Conservation (phyloP, 2,113 vertebrate species). For the Prunella fulvescens region DNA sequence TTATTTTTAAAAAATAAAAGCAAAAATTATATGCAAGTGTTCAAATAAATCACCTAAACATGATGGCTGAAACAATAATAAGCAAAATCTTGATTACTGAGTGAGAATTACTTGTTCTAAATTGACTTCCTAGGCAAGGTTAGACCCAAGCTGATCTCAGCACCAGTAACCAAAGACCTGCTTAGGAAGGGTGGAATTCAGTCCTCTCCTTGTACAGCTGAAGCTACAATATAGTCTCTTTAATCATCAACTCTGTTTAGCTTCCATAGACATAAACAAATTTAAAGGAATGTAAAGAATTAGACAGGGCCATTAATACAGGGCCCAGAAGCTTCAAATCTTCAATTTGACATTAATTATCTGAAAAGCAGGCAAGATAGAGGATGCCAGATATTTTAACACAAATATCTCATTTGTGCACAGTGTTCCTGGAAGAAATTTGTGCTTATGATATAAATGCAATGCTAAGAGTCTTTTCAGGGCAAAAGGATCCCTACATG, state of each 20-base stretch:
- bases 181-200: neutral
- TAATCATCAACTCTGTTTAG: neutral
- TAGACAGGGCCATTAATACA: neutral
- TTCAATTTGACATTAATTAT: neutral
- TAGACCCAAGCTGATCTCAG: neutral
- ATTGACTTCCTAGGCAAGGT: neutral
- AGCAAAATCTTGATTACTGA: neutral
- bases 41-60: neutral
- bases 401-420: neutral
- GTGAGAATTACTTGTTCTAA: neutral
- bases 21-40: neutral
- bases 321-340: neutral
- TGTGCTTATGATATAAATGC: neutral
- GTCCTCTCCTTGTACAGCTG: neutral
- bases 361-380: neutral
- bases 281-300: conserved; percentile 27
- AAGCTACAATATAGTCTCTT: neutral
- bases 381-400: neutral
- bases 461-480: neutral
- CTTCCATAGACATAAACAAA: neutral
- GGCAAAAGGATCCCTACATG: neutral
- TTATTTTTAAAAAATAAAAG: neutral
- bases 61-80: neutral
- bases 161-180: neutral
- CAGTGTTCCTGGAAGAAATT: neutral